A percentile compares a stretch with the other conserved stretches of the same genome.
These are phyloP conservation scores for Diogma glabrata DNA, from an alignment of 2,888 invertebrate species.

Conservation along the genomic window DNA sequence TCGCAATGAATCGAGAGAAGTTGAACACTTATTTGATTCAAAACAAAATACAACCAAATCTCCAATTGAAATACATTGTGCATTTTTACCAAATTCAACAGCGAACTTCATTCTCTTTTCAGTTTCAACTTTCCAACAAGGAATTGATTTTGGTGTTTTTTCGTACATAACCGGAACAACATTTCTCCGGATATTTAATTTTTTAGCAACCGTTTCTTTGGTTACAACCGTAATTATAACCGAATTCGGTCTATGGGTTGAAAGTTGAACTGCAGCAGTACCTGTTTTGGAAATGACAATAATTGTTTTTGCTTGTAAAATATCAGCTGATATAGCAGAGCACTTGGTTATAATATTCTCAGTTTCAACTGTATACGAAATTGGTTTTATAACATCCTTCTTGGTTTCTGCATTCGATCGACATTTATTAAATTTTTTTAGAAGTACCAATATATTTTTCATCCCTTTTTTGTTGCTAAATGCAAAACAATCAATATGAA, in stretches of 20 bases:
- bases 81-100: not conserved
- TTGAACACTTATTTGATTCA: no score
- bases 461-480: not conserved
- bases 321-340: not conserved
- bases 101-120: not conserved
- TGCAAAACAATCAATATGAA: not conserved
- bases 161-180: not conserved
- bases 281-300: not conserved
- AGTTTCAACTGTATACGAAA: no score
- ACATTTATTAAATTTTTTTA: no score
- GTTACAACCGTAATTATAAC: slow-evolving; percentile 2
- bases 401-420: not conserved
- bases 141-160: not conserved
- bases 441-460: not conserved
- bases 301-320: not conserved
- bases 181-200: not conserved
- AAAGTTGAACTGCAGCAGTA: not conserved
- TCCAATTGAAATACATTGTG: not conserved
- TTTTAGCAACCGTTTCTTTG: not conserved
- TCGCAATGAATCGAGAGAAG: no score
- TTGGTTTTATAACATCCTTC: no score
- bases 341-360: slow-evolving; percentile 1
- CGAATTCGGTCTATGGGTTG: not conserved
- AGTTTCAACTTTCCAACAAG: not conserved
- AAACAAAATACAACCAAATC: slow-evolving; percentile 4